phyloP scores from a whole-genome alignment of 2,888 invertebrate genomes.

The Drosophila lacicola region DNA sequence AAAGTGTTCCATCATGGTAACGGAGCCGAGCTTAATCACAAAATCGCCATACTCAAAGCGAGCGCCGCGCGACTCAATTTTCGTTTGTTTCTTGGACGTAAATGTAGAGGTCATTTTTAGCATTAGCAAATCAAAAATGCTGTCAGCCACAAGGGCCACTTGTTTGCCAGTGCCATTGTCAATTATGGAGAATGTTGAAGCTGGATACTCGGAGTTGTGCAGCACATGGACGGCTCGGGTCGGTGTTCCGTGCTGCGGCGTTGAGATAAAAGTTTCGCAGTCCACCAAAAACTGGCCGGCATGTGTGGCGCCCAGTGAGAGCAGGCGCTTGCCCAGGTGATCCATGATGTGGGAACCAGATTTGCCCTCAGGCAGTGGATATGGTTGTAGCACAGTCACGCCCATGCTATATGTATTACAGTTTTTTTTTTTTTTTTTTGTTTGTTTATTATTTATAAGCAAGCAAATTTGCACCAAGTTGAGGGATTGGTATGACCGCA shows the following conservation, averaged over 20 bases:
- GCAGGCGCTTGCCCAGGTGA: conserved; percentile 92
- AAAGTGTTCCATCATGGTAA: conserved; percentile 96
- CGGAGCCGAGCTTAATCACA: conserved; percentile 96
- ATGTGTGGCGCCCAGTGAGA: conserved; percentile 92
- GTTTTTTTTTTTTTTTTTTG: not conserved
- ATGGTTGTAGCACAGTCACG: conserved; percentile 89
- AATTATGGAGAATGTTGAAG: conserved; percentile 95
- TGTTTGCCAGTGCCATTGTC: conserved; percentile 93
- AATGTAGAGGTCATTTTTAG: conserved; percentile 95
- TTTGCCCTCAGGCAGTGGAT: conserved; percentile 94
- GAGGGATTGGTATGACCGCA: conserved; percentile 8
- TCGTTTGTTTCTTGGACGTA: conserved; percentile 94
- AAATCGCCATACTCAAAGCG: conserved; percentile 96
- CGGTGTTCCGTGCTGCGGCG: conserved; percentile 87
- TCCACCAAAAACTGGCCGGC: conserved; percentile 97
- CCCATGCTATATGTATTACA: conserved; percentile 67
- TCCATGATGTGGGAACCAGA: conserved; percentile 97
- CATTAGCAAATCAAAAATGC: conserved; percentile 95
- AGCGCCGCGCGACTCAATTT: conserved; percentile 94
- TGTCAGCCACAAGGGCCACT: conserved; percentile 95
- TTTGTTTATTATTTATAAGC: not conserved
- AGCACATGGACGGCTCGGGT: conserved; percentile 95
- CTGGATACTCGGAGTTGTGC: conserved; percentile 98
- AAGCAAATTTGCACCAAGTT: not conserved
- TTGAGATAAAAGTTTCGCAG: conserved; percentile 96